Conservation (phyloP, 2,113 vertebrate genomes). For the Sinocyclocheilus anshuiensis region DNA sequence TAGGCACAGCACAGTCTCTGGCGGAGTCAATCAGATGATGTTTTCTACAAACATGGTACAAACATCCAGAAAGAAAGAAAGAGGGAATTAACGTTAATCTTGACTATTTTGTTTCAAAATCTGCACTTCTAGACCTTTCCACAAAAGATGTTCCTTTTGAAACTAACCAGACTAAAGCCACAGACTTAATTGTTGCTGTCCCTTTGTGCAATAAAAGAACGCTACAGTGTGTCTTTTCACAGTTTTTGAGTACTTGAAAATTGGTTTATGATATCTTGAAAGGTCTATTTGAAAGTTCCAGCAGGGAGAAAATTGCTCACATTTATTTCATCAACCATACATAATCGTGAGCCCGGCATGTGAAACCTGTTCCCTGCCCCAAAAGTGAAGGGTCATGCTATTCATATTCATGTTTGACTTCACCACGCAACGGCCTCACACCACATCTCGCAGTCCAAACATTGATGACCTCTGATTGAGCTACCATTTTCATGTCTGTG, state of each 20-base stretch:
- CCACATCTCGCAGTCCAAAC: slow-evolving; percentile 18
- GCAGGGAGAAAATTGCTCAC: slow-evolving; percentile 13
- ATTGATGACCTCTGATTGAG: slow-evolving; percentile 46
- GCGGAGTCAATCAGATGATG: background rate
- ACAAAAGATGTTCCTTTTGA: background rate
- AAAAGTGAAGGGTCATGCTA: background rate
- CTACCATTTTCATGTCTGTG: slow-evolving; percentile 30
- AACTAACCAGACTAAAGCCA: background rate
- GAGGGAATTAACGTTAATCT: background rate
- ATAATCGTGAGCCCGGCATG: background rate
- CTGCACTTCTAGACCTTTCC: background rate
- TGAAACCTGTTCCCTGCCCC: background rate
- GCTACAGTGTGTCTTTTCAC: slow-evolving; percentile 7
- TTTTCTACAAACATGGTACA: background rate
- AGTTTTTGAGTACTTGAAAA: slow-evolving; percentile 21
- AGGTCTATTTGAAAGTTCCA: slow-evolving; percentile 31
- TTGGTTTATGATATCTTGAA: slow-evolving; percentile 32
- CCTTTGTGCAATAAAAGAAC: background rate
- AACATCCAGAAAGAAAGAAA: background rate
- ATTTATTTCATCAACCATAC: background rate
- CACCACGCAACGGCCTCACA: background rate
- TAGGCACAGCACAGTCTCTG: background rate
- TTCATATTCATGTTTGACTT: slow-evolving; percentile 22
- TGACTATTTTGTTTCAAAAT: slow-evolving; percentile 3
- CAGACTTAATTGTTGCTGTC: slow-evolving; percentile 8